Evolutionary conservation across 2,797 vertebrate species (phyloP).

Genomic region (Capromys pilorides): DNA sequence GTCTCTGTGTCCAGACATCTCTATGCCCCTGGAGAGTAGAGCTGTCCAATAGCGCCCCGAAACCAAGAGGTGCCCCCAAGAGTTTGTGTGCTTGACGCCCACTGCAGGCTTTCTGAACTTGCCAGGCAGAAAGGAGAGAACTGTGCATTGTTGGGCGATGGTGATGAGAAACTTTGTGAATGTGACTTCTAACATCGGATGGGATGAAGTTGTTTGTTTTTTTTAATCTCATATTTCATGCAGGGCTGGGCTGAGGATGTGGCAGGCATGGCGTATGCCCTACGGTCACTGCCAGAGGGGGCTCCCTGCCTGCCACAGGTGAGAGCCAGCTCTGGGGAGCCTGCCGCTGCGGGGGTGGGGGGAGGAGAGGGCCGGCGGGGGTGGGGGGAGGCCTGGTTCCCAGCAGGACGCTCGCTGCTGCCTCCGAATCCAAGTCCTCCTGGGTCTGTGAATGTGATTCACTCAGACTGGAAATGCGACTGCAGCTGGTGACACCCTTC

Average conservation of each 20-base stretch:
- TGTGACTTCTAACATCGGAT: constrained; percentile 75
- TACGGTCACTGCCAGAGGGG: constrained; percentile 83
- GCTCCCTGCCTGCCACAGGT: constrained; percentile 84
- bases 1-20: neutral
- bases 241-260: constrained; percentile 84
- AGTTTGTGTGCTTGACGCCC: neutral
- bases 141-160: neutral
- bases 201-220: constrained; percentile 81
- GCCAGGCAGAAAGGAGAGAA: neutral
- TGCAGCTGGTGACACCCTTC: neutral
- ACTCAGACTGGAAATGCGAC: constrained; percentile 43
- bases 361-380: neutral
- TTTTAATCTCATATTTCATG: constrained; percentile 82
- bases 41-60: neutral
- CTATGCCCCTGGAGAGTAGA: neutral
- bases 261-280: constrained; percentile 83
- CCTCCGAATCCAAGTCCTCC: constrained; percentile 46
- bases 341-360: constrained; percentile 65
- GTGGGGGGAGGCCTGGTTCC: constrained; percentile 54
- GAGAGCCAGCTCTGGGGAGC: constrained; percentile 82
- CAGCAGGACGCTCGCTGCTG: neutral
- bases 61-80: neutral
- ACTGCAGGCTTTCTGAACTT: neutral
- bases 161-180: constrained; percentile 66
- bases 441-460: constrained; percentile 28